Percentiles rank a stretch among this genome's conserved stretches.
phyloP scores from a whole-genome alignment of 2,888 invertebrate genomes.

The Sialis lutaria region DNA sequence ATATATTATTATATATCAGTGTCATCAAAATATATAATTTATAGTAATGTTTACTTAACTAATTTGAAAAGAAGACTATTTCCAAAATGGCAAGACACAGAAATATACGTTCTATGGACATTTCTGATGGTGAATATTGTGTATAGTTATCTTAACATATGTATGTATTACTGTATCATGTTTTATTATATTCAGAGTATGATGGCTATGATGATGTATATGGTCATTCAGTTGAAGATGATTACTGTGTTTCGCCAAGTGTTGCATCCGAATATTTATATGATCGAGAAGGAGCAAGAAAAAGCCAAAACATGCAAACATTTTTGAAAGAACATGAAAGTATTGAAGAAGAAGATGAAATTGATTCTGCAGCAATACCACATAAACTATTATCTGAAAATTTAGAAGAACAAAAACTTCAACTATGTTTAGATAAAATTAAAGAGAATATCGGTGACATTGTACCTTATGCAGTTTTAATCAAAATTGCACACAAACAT shows the following conservation, averaged over 20 bases:
- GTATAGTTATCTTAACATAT: slow-evolving; percentile 1
- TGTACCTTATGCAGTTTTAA: slow-evolving; percentile 51
- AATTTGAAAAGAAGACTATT: background rate
- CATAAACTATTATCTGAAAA: slow-evolving; percentile 31
- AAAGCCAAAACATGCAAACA: slow-evolving; percentile 53
- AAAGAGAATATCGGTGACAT: slow-evolving; percentile 64
- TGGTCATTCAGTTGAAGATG: slow-evolving; percentile 88
- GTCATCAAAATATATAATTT: too few species aligned
- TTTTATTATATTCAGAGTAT: slow-evolving; percentile 43
- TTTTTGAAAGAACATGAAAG: slow-evolving; percentile 50
- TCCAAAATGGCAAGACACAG: slow-evolving; percentile 69
- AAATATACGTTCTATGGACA: slow-evolving; percentile 68
- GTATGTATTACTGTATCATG: background rate
- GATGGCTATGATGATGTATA: slow-evolving; percentile 83
- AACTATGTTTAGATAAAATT: slow-evolving; percentile 71
- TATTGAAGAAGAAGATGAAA: slow-evolving; percentile 52
- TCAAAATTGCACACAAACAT: slow-evolving; percentile 50
- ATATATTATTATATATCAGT: too few species aligned
- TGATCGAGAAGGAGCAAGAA: slow-evolving; percentile 56
- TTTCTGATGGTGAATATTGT: slow-evolving; percentile 46
- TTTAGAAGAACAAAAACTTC: slow-evolving; percentile 52
- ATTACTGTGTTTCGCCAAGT: slow-evolving; percentile 77
- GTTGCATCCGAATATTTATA: slow-evolving; percentile 73
- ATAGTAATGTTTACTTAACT: too few species aligned
- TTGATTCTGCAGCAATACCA: slow-evolving; percentile 14